phyloP scores from a whole-genome alignment of 2,797 vertebrate species.

The Gastrophryne carolinensis region DNA sequence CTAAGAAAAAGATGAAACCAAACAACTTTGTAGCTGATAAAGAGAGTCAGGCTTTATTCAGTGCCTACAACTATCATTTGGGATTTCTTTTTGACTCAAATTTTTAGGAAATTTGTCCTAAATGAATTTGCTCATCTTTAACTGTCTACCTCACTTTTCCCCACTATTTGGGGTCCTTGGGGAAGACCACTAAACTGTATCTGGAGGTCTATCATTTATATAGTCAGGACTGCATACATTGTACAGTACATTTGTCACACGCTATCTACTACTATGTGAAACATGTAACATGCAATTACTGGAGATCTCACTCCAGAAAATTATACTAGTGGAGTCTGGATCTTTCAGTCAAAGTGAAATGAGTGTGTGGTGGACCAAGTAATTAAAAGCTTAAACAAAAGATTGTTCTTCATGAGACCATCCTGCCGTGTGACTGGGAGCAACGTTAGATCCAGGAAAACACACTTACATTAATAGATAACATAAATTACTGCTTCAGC shows the following conservation, averaged over 20 bases:
- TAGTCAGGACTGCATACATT: slow-evolving; percentile 18
- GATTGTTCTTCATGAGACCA: slow-evolving; percentile 26
- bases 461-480: background rate
- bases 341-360: background rate
- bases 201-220: too few relatives aligned
- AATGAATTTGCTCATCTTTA: too few relatives aligned
- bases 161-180: too few relatives aligned
- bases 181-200: too few relatives aligned
- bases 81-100: too few relatives aligned
- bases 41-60: too few relatives aligned
- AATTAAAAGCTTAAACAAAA: slow-evolving; percentile 32
- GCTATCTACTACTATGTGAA: slow-evolving; percentile 4
- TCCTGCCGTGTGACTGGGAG: background rate
- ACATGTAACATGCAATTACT: slow-evolving; percentile 21
- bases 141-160: too few relatives aligned
- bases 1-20: too few relatives aligned
- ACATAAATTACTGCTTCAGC: background rate
- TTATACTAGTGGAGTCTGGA: slow-evolving; percentile 7
- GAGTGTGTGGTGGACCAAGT: slow-evolving; percentile 13
- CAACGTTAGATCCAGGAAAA: too few relatives aligned
- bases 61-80: too few relatives aligned
- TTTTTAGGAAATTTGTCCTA: too few relatives aligned
- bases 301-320: slow-evolving; percentile 23
- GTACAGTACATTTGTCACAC: slow-evolving; percentile 13
- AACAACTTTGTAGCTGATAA: too few relatives aligned